Evolutionary conservation across 1,140 invertebrate species (phyloP).

Genomic region (Bombus consobrinus): DNA sequence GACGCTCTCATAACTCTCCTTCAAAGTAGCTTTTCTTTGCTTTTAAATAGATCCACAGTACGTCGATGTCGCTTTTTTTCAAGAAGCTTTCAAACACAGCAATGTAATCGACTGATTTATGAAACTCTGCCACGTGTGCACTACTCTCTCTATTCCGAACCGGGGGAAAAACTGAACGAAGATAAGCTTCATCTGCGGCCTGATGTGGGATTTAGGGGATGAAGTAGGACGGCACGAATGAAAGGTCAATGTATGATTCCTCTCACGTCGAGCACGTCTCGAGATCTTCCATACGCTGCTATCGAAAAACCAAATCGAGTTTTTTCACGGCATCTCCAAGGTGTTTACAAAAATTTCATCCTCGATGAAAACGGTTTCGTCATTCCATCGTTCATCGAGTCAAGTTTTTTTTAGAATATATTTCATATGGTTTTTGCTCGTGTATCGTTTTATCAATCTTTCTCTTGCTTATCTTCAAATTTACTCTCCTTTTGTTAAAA

Average conservation of each 20-base stretch:
- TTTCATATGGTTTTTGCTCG: not conserved
- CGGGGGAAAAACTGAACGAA: constrained; percentile 14
- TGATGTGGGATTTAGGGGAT: constrained; percentile 31
- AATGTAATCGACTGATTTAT: constrained; percentile 39
- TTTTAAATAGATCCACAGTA: not conserved
- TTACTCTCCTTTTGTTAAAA: not conserved
- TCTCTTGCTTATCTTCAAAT: no score
- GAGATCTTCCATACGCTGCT: not conserved
- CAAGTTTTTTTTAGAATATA: not conserved
- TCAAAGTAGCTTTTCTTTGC: no score
- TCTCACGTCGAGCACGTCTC: not conserved
- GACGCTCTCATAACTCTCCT: not conserved
- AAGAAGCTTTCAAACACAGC: constrained; percentile 5
- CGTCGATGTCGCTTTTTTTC: not conserved
- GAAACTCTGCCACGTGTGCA: not conserved
- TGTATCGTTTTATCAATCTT: not conserved
- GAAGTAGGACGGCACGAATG: constrained; percentile 31
- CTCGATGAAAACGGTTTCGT: not conserved
- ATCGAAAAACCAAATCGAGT: not conserved
- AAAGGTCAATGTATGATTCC: constrained; percentile 30
- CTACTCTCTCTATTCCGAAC: not conserved
- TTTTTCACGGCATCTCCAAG: not conserved
- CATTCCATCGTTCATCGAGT: not conserved
- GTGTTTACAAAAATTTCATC: not conserved
- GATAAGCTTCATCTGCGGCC: constrained; percentile 30